A percentile compares a stretch with the other conserved stretches of the same genome.
These are phyloP conservation scores for Zonitis immaculata DNA, from an alignment of 2,888 invertebrate genomes.

Conservation along the genomic window DNA sequence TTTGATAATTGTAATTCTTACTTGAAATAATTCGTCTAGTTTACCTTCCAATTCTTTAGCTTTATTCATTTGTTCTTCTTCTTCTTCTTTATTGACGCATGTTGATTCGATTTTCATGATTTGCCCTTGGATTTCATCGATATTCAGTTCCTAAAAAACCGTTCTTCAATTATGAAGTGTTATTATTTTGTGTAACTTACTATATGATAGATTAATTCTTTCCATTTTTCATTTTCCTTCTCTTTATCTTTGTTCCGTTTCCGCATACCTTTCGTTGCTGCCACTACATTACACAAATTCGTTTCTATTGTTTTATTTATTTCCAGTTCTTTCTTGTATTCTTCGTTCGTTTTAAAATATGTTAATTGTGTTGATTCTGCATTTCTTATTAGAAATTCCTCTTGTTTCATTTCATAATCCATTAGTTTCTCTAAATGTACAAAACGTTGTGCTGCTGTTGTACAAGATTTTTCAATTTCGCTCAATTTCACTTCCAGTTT, in stretches of 20 bases:
- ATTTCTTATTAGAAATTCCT: slow-evolving; percentile 49
- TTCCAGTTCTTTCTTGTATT: slow-evolving; percentile 48
- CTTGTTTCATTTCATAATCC: slow-evolving; percentile 54
- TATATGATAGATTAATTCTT: slow-evolving; percentile 58
- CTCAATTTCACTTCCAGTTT: slow-evolving; percentile 51
- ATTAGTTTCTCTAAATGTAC: slow-evolving; percentile 59
- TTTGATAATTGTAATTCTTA: too few species aligned
- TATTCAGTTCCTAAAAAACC: slow-evolving; percentile 43
- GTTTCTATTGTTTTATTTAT: slow-evolving; percentile 53
- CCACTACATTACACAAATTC: slow-evolving; percentile 54
- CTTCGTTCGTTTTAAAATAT: slow-evolving; percentile 51
- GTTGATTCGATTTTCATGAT: slow-evolving; percentile 44
- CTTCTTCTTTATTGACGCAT: slow-evolving; percentile 32
- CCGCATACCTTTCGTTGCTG: slow-evolving; percentile 47
- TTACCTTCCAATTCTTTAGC: slow-evolving; percentile 42
- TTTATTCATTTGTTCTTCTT: slow-evolving; percentile 6
- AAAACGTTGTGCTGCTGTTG: slow-evolving; percentile 56
- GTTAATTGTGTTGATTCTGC: slow-evolving; percentile 53
- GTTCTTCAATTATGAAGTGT: neutral
- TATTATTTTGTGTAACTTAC: slow-evolving; percentile 45
- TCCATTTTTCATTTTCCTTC: slow-evolving; percentile 51
- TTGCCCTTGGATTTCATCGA: slow-evolving; percentile 47
- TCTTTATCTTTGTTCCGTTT: slow-evolving; percentile 49
- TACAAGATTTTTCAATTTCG: slow-evolving; percentile 52
- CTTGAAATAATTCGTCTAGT: slow-evolving; percentile 43